phyloP scores from a whole-genome alignment of 2,888 invertebrate genomes.

The Eupithecia exiguata region DNA sequence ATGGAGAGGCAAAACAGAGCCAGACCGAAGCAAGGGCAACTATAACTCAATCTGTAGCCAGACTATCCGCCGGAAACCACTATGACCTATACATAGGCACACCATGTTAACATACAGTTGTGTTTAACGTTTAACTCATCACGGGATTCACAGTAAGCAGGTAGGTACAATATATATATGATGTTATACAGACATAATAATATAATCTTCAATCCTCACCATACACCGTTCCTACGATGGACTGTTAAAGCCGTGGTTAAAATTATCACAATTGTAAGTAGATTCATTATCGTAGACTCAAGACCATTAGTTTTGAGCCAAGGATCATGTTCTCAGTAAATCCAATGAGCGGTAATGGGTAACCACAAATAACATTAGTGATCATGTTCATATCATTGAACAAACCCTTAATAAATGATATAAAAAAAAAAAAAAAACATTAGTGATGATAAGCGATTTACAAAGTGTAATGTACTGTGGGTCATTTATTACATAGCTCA shows the following conservation, averaged over 20 bases:
- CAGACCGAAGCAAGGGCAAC: conserved; percentile 34
- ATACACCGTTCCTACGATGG: conserved; percentile 1
- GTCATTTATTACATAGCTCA: not conserved
- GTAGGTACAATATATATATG: conserved; percentile 41
- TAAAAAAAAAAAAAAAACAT: too few relatives aligned
- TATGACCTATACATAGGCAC: conserved; percentile 46
- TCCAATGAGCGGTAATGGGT: not conserved
- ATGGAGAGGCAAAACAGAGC: conserved; percentile 53
- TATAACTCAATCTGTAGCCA: conserved; percentile 35
- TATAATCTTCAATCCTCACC: not conserved
- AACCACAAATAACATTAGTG: not conserved
- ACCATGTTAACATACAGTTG: conserved; percentile 14
- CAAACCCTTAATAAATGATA: too few relatives aligned
- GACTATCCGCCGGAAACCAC: conserved; percentile 71
- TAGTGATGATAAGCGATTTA: conserved; percentile 4
- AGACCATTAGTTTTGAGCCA: not conserved
- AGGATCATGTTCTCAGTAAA: not conserved
- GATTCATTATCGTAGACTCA: too few relatives aligned
- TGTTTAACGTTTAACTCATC: conserved; percentile 17
- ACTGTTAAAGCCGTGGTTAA: not conserved
- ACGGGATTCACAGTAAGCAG: not conserved
- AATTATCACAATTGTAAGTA: not conserved
- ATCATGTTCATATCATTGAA: too few relatives aligned
- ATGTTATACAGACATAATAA: conserved; percentile 31
- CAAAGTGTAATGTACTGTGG: not conserved